Percentiles rank a stretch among this genome's conserved stretches.
These are phyloP conservation scores for Sitta carolinensis DNA, from an alignment of 2,797 vertebrate genomes.

Conservation along the genomic window DNA sequence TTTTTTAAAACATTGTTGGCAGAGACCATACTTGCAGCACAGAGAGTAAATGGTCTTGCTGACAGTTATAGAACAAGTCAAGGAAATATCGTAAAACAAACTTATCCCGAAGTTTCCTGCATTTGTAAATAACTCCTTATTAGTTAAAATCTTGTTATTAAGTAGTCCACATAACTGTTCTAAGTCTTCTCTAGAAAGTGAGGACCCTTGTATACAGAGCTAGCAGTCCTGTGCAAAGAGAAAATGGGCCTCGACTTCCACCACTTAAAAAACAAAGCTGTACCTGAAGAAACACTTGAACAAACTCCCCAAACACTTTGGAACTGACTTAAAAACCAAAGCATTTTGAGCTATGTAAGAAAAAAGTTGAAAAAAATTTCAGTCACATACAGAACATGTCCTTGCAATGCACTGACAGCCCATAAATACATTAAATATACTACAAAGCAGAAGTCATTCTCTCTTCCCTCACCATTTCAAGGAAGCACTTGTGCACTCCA, in stretches of 20 bases:
- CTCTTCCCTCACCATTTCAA: background rate
- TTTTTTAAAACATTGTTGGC: conserved; percentile 33
- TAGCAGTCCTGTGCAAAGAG: background rate
- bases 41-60: background rate
- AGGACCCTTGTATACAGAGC: background rate
- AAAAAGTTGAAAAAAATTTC: background rate
- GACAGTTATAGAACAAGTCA: conserved; percentile 8
- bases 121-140: background rate
- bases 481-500: background rate
- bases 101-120: background rate
- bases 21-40: background rate
- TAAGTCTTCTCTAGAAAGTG: background rate
- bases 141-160: background rate
- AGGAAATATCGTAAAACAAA: background rate
- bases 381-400: background rate
- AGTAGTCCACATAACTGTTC: background rate
- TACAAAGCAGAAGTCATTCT: background rate
- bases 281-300: background rate
- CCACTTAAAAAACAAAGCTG: background rate
- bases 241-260: background rate
- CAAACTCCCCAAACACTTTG: background rate
- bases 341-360: background rate
- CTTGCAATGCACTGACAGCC: background rate
- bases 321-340: background rate
- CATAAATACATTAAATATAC: background rate